Base-by-base conservation (phyloP, 2,888 invertebrate genomes). In the Caenorhabditis angaria region DNA sequence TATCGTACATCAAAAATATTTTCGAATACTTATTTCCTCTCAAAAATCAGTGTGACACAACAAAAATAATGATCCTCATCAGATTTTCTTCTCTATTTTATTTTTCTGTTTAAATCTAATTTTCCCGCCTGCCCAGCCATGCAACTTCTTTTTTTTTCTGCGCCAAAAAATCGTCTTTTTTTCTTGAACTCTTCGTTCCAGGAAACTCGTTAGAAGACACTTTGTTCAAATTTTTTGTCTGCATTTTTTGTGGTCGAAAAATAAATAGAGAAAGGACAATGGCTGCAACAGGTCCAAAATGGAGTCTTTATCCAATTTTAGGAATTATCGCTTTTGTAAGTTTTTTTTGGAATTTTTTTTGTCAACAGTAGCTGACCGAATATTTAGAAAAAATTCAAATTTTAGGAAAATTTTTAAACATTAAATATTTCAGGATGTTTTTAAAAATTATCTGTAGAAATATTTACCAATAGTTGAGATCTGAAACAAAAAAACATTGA, bases 241-340 rank as follows among this genome's bases (percentile, higher is more conserved):
- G 35, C 35, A 35, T 50, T 24, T 24, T 50, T 50, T 50, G 22
- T 50, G 6, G 50, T 24, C 10, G n/a, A 48, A 6, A n/a, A 18
- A 14, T 5, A 48, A 18, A 10, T 48, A n/a, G 22, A 20, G 22
- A 24, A 50, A 14, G 50, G 20, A 29, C n/a, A 55, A 78, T 76
- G 75, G 61, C 77, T 22, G 77, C 81, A 47, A 78, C 80, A n/a
- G 85, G 85, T 29, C 77, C 84, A 27, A 76, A 77, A 58, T 85
- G 84, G 83, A 78, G 80, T 51, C 73, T 84, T 51, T 85, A 84
- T 61, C 85, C 85, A 22, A 53, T 85, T 22, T 71, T 83, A n/a
- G 83, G 81, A 0, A 67, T 84, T 55, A 64, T 85, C 14, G 81
- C 82, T 0, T 76, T 85, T 57, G 85, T 84, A 41, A 80, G 80